A percentile compares a stretch with the other conserved stretches of the same genome.
These are phyloP conservation scores for Caenorhabditis virilis DNA, from an alignment of 2,888 invertebrate species.

Conservation along the genomic window DNA sequence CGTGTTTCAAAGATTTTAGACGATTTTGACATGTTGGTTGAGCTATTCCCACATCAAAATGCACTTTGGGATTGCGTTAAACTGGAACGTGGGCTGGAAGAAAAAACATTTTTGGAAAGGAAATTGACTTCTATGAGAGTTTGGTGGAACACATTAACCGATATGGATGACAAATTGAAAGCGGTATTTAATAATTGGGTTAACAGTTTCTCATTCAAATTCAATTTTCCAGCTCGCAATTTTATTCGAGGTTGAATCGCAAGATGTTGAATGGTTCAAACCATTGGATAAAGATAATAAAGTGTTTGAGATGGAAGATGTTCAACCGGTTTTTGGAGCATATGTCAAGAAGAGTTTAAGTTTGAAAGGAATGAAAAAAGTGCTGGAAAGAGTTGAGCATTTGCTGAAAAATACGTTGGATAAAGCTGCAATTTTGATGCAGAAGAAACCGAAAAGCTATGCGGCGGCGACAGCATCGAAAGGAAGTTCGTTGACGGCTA, in stretches of 20 bases:
- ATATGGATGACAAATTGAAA: constrained; percentile 21
- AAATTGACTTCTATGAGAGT: constrained; percentile 69
- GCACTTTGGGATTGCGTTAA: constrained; percentile 16
- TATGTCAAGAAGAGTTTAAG: constrained; percentile 42
- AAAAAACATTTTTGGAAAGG: constrained; percentile 11
- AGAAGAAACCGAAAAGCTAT: constrained; percentile 44
- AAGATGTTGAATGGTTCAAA: constrained; percentile 25
- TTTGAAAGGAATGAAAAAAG: constrained; percentile 75
- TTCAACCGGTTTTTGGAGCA: constrained; percentile 27
- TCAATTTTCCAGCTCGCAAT: too few species aligned
- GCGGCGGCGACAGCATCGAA: constrained; percentile 42
- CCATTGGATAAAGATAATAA: constrained; percentile 23
- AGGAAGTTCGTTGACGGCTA: constrained; percentile 12
- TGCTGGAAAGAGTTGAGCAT: constrained; percentile 79
- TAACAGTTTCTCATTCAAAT: too few species aligned
- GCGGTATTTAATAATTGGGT: constrained; percentile 13
- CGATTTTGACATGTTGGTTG: constrained; percentile 22
- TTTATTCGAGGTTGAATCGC: too few species aligned
- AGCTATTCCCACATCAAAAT: constrained; percentile 21
- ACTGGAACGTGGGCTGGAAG: constrained; percentile 6
- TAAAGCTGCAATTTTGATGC: constrained; percentile 54
- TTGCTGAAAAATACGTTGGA: constrained; percentile 68
- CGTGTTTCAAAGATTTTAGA: constrained; percentile 17
- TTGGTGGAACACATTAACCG: constrained; percentile 84
- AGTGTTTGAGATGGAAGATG: constrained; percentile 26